Base-by-base conservation (phyloP, 2,113 vertebrate genomes). In the Sorex araneus region DNA sequence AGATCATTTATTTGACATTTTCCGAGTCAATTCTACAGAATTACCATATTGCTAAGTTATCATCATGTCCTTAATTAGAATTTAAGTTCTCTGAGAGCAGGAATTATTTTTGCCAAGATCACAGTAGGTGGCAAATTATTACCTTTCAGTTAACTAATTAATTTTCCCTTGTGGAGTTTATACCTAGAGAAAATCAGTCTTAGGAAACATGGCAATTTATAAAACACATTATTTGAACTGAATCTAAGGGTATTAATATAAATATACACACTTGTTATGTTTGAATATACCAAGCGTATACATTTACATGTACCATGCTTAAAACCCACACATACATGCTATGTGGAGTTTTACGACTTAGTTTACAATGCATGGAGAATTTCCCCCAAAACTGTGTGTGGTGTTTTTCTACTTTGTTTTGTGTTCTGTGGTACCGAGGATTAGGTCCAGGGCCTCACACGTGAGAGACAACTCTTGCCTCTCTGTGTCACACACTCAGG, bases 101-200 rank as follows among this genome's bases (percentile, higher is more conserved):
- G 12, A 45, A 1, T 78, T 66, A 34, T 40, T 54, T 92, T 91
- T 21, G n/a, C 7, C 19, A 50, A 11, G 36, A 36, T 71, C 28
- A 80, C 34, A 84, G 60, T 18, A 67, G 8, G 43, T 66, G 0
- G 21, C 75, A 76, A 60, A 71, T 69, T 23, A 57, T 11, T 74
- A 71, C 66, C 27, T 76, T 84, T 57, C 75, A 45, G 11, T 32
- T 84, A 92, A 77, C 43, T 81, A 63, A 54, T 78, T 79, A 89
- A 47, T 84, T 7, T 76, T 18, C 36, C 54, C 71, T 79, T 66
- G 1, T 12, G 2, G 9, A 45, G 36, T 81, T 90, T n/a, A 19
- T 80, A 47, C 70, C 10, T 19, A 43, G 77, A 89, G 34, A 88
- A 64, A 70, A 50, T 45, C 11, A 80, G 25, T 69, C 30, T 50